These are phyloP conservation scores for Eutolmus rufibarbis DNA, from an alignment of 2,888 invertebrate species.

Conservation along the genomic window DNA sequence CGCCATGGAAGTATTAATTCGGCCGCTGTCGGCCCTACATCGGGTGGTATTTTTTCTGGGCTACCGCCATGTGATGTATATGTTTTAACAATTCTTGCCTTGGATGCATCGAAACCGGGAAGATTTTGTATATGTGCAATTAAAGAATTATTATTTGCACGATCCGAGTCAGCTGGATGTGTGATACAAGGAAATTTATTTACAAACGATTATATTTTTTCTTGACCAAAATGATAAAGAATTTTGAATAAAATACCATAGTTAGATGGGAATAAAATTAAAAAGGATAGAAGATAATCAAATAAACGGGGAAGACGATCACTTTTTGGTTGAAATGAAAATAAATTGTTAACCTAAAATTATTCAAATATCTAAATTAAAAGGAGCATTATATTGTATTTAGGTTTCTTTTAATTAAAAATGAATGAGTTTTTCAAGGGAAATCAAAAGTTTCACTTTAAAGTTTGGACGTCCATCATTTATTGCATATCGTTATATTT, in stretches of 20 bases:
- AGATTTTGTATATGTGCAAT: constrained; percentile 74
- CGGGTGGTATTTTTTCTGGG: constrained; percentile 61
- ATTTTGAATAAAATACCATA: background rate
- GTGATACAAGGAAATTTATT: constrained; percentile 30
- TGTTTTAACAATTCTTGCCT: constrained; percentile 75
- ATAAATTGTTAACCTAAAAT: background rate
- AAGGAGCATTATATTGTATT: background rate
- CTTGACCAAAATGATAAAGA: background rate
- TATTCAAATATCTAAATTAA: background rate
- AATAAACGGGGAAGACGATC: background rate
- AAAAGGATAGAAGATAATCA: background rate
- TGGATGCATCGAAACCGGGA: constrained; percentile 74
- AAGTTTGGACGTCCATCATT: too few relatives aligned
- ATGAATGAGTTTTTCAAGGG: too few relatives aligned
- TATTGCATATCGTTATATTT: too few relatives aligned
- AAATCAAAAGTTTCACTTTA: too few relatives aligned
- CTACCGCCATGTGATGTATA: constrained; percentile 64
- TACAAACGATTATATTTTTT: constrained; percentile 15
- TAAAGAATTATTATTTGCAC: constrained; percentile 73
- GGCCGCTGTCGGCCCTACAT: constrained; percentile 75
- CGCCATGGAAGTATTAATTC: constrained; percentile 88
- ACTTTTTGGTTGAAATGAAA: background rate
- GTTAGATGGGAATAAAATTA: background rate
- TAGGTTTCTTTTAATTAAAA: too few relatives aligned
- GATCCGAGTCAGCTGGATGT: constrained; percentile 61